phyloP scores from a whole-genome alignment of 2,888 invertebrate genomes.

The Sclerodermus sp. region DNA sequence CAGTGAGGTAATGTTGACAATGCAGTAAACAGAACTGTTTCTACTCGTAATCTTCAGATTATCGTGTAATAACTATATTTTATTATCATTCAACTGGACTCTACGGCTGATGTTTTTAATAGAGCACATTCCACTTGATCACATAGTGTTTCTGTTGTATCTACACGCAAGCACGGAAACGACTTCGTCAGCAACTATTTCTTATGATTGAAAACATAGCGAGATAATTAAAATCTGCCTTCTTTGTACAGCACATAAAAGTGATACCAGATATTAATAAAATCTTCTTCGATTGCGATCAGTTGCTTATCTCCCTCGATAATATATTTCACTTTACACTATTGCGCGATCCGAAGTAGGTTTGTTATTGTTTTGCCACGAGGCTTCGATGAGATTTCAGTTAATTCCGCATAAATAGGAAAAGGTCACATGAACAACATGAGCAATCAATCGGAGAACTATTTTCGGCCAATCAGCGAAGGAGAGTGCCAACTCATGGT shows the following conservation, averaged over 20 bases:
- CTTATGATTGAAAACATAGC: not conserved
- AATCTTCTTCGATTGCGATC: not conserved
- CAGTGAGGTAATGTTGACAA: too few relatives aligned
- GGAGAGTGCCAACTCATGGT: not conserved
- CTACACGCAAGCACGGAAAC: not conserved
- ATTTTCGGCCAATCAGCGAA: constrained; percentile 27
- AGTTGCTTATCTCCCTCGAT: not conserved
- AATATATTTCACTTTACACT: not conserved
- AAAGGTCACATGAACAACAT: constrained; percentile 48
- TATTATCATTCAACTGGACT: too few relatives aligned
- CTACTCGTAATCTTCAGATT: too few relatives aligned
- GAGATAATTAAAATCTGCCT: not conserved
- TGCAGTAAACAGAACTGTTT: too few relatives aligned
- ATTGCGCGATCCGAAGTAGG: not conserved
- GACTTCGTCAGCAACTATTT: not conserved
- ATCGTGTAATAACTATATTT: too few relatives aligned
- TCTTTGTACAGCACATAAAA: not conserved
- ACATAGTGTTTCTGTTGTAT: too few relatives aligned
- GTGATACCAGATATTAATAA: not conserved
- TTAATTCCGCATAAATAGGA: constrained; percentile 39
- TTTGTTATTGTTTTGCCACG: not conserved
- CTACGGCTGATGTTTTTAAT: too few relatives aligned
- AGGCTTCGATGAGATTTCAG: not conserved
- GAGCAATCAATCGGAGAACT: constrained; percentile 37
- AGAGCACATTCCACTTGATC: too few relatives aligned